Evolutionary conservation across 2,113 vertebrate genomes (phyloP), one percentile per base, ranked within the genome.

Genomic region (Otolemur garnettii): DNA sequence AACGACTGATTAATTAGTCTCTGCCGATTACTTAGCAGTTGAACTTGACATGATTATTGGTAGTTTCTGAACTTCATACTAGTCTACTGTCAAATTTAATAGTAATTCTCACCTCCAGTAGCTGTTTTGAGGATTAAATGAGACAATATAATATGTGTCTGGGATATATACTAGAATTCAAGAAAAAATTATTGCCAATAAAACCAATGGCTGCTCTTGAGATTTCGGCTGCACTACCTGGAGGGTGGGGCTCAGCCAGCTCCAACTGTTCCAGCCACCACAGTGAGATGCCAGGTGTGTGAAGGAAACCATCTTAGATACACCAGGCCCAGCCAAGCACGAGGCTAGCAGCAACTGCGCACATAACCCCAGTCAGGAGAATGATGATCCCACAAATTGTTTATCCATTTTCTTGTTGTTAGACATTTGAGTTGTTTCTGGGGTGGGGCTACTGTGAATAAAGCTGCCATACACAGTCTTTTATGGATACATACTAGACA

Each of bases 141-240:
- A 93, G 22, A 33, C 8, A 55, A 19, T n/a, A 38, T 64, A 79
- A n/a, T 57, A 57, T 59, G 50, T n/a, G 26, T 12, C 5, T 74
- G 38, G 50, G 33, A 42, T 66, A 30, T 15, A 38, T 38, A 38
- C 38, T 38, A 79, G 66, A 57, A 86, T 13, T 64, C 42, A 45
- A 50, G 79, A 95, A 79, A 90, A 87, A 50, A n/a, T 85, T 82
- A 42, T 62, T 50, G 59, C 35, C 88, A 75, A 38, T 53, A 59
- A 88, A 85, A 75, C 64, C 33, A 87, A n/a, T 53, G 18, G 21
- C n/a, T 60, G 6, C 28, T 74, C 53, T 69, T 74, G 71, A 74
- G 74, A 81, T 89, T 85, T 50, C 24, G 38, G 10, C 4, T 64
- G 85, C 10, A 45, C 35, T 55, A 18, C 66, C 42, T 66, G 35